phyloP scores from a whole-genome alignment of 23 tunicate species.

The Corella eumyota region DNA sequence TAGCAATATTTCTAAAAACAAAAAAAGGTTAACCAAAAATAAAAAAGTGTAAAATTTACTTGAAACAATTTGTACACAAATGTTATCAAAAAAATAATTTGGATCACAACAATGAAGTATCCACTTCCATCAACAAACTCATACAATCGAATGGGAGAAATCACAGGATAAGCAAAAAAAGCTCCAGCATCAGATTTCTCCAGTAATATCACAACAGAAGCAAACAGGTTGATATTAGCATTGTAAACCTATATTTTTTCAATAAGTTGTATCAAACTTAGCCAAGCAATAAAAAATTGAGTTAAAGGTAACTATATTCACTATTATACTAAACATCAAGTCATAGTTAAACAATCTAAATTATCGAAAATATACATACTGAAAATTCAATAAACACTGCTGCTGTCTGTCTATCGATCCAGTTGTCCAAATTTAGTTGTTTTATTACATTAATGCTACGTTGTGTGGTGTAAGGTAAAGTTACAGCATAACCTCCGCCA shows the following conservation, averaged over 20 bases:
- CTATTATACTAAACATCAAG: too few species aligned
- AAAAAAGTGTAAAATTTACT: conserved; percentile 16
- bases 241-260: conserved; percentile 92
- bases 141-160: conserved; percentile 46
- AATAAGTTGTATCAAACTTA: too few species aligned
- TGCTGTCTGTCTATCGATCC: conserved; percentile 69
- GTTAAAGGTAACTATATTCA: too few species aligned
- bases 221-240: conserved; percentile 73
- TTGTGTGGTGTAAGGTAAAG: conserved; percentile 58
- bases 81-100: conserved; percentile 20
- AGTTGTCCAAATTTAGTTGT: conserved; percentile 26
- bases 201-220: conserved; percentile 27
- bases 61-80: conserved; percentile 29
- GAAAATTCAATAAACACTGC: conserved; percentile 72
- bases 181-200: conserved; percentile 55
- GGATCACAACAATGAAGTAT: conserved; percentile 22
- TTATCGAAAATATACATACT: conserved; percentile 13
- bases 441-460: conserved; percentile 22
- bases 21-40: too few species aligned
- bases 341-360: too few species aligned
- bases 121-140: conserved; percentile 78
- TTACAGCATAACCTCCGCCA: conserved; percentile 91
- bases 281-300: too few species aligned
- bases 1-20: too few species aligned
- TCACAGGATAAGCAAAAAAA: conserved; percentile 33